Percentiles rank a stretch among this genome's conserved stretches.
phyloP scores from a whole-genome alignment of 2,888 invertebrate species.

The Drosophila multiciliata region DNA sequence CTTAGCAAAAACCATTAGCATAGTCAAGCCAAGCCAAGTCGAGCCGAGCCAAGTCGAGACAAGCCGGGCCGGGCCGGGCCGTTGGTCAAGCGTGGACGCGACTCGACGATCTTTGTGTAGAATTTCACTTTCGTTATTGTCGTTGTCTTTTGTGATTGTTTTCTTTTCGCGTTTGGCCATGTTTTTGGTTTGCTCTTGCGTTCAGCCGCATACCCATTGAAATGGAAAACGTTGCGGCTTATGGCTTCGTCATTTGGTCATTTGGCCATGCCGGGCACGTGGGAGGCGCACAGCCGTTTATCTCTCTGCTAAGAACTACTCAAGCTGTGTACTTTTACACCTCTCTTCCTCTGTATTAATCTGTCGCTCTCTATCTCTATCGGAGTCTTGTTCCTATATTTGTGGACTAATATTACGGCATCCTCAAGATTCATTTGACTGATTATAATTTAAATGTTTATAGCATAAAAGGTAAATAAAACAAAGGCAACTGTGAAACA shows the following conservation, averaged over 20 bases:
- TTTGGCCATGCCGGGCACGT: conserved; percentile 70
- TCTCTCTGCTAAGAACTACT: conserved; percentile 43
- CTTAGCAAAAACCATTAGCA: conserved; percentile 60
- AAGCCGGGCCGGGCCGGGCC: conserved; percentile 26
- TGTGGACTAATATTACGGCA: conserved; percentile 40
- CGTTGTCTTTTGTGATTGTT: conserved; percentile 55
- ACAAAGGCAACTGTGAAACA: conserved; percentile 39
- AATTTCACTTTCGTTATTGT: conserved; percentile 79
- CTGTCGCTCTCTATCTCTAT: neutral
- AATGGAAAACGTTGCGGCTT: conserved; percentile 71
- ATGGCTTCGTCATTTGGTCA: conserved; percentile 21
- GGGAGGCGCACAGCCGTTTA: conserved; percentile 56
- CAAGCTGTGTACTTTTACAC: conserved; percentile 47
- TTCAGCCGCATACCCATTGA: conserved; percentile 54
- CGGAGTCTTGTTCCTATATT: conserved; percentile 11
- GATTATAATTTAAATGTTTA: conserved; percentile 63
- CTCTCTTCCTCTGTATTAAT: neutral
- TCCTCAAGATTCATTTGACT: conserved; percentile 14
- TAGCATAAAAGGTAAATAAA: conserved; percentile 53
- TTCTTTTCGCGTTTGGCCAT: conserved; percentile 54
- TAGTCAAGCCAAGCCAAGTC: conserved; percentile 29
- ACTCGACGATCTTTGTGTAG: conserved; percentile 66
- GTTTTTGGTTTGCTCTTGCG: conserved; percentile 53
- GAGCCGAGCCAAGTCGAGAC: conserved; percentile 8
- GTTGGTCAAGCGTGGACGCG: conserved; percentile 70